Base-by-base conservation (phyloP, 2,113 vertebrate genomes). In the Collichthys lucidus region DNA sequence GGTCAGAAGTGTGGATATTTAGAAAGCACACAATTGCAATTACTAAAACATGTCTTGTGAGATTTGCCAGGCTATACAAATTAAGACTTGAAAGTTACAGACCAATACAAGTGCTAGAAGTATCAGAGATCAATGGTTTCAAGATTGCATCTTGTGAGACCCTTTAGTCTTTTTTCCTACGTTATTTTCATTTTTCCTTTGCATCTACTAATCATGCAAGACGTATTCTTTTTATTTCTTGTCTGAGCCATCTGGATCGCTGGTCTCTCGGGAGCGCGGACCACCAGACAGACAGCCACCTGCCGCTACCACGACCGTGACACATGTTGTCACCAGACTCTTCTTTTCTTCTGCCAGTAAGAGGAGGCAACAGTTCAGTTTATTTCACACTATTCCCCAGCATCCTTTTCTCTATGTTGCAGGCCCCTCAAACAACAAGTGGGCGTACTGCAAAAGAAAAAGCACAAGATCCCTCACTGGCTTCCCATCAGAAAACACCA, bases 271-370 rank as follows among this genome's bases (percentile, higher is more conserved):
- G 49, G 66, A 56, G 9, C 9, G 8, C 14, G 26, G 8, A 40
- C 35, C 35, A 40, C 35, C 35, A 40, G 35, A 40, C 8, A 56
- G 59, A 63, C 26, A 19, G 52, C 44, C 52, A 64, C 5, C 2
- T 77, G 60, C 29, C 11, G 4, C 56, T 47, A 26, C 57, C 7
- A 20, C 40, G 3, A 47, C 57, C 2, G 22, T 50, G 65, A 61
- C 47, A 67, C 65, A 76, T 26, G 60, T 20, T 83, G 52, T 42
- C 10, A 2, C 68, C 20, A 80, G n/a, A 44, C 31, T 8, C 14
- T 55, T 44, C 61, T 12, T 46, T 46, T 52, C 59, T 63, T 50
- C 60, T 78, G 70, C 59, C 40, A 84, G 62, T 66, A 47, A 62
- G 10, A 61, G 50, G n/a, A n/a, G n/a, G n/a, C n/a, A n/a, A n/a